A percentile compares a stretch with the other conserved stretches of the same genome.
Conservation (phyloP, 2,113 vertebrate genomes). For the Elaphurus davidianus region DNA sequence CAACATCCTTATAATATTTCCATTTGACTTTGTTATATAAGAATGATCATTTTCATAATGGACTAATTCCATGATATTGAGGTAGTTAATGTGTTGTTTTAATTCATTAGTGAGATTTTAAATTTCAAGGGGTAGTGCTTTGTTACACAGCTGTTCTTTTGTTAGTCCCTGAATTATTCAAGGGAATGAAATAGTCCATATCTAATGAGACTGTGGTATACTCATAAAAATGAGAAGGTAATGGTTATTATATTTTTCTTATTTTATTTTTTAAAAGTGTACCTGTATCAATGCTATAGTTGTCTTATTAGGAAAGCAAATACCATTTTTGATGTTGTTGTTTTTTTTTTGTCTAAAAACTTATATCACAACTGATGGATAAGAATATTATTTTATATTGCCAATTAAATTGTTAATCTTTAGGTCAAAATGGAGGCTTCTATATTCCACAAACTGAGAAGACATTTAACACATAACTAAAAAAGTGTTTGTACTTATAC, state of each 20-base stretch:
- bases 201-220: background rate
- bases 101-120: slow-evolving; percentile 22
- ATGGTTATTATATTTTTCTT: background rate
- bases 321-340: background rate
- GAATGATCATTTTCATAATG: slow-evolving; percentile 25
- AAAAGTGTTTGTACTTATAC: background rate
- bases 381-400: background rate
- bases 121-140: background rate
- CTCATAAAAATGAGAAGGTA: background rate
- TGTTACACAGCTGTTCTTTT: slow-evolving; percentile 28
- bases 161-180: slow-evolving; percentile 25
- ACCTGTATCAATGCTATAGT: background rate
- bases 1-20: background rate
- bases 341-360: background rate
- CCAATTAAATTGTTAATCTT: background rate
- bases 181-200: background rate
- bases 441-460: background rate
- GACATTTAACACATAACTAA: background rate
- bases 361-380: background rate
- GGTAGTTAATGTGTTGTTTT: slow-evolving; percentile 8
- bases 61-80: background rate
- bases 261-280: background rate
- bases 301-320: background rate
- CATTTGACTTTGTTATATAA: slow-evolving; percentile 15
- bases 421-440: background rate